These are phyloP conservation scores for Meta bourneti DNA, from an alignment of 2,888 invertebrate genomes.

Conservation along the genomic window DNA sequence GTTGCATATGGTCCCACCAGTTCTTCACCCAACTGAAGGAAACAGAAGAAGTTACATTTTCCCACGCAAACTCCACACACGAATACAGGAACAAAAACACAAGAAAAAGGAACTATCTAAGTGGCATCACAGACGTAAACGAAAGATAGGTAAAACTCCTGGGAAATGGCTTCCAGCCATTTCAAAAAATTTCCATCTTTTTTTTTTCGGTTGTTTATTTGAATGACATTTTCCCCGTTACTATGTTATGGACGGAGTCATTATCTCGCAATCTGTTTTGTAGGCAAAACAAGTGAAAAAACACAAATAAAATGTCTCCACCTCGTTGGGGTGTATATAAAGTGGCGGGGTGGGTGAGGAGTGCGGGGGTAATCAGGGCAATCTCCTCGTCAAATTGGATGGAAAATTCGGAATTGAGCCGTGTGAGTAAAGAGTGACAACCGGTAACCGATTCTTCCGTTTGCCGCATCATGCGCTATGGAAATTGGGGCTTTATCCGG, in stretches of 20 bases:
- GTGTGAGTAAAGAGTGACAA: constrained; percentile 36
- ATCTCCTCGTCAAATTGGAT: constrained; percentile 71
- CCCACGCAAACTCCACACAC: constrained; percentile 47
- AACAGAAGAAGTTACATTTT: constrained; percentile 42
- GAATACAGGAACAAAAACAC: constrained; percentile 18
- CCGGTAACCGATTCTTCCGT: constrained; percentile 25
- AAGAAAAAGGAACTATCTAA: constrained; percentile 13
- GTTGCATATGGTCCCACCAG: constrained; percentile 4
- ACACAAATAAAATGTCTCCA: constrained; percentile 44
- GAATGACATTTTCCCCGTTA: constrained; percentile 54
- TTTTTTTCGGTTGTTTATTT: constrained; percentile 32
- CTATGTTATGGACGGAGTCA: constrained; percentile 63
- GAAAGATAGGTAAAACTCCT: constrained; percentile 43
- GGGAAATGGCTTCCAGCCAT: constrained; percentile 65
- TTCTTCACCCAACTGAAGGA: constrained; percentile 16
- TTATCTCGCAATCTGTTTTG: constrained; percentile 60
- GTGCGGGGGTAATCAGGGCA: constrained; percentile 53
- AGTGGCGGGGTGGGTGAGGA: background rate
- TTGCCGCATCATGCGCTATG: background rate
- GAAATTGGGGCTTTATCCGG: constrained; percentile 6
- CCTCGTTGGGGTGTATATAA: background rate
- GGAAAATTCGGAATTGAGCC: constrained; percentile 70
- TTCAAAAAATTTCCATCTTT: constrained; percentile 28
- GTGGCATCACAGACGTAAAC: constrained; percentile 1
- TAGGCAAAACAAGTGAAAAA: constrained; percentile 53